A percentile compares a stretch with the other conserved stretches of the same genome.
These are phyloP conservation scores for Sepiola atlantica DNA, from an alignment of 2,888 invertebrate genomes.

Conservation along the genomic window DNA sequence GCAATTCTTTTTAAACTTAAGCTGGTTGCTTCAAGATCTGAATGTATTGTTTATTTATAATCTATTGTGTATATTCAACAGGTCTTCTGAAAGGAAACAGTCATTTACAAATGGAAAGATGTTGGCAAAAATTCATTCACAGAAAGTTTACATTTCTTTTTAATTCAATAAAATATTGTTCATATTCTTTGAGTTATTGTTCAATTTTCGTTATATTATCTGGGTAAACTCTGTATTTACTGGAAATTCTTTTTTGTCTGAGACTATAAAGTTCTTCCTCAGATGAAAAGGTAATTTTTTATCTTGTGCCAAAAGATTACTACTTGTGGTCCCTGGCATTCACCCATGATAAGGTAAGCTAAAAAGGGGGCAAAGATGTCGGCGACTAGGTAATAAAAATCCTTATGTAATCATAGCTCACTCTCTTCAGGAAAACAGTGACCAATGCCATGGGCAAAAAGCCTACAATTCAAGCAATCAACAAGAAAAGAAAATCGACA, in stretches of 20 bases:
- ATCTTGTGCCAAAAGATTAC: background rate
- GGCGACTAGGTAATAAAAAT: background rate
- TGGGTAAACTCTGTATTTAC: background rate
- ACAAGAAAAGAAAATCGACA: background rate
- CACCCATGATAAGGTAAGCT: background rate
- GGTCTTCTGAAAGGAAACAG: background rate
- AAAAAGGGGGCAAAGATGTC: background rate
- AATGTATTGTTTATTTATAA: background rate
- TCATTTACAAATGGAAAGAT: background rate
- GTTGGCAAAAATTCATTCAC: background rate
- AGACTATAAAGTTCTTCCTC: background rate
- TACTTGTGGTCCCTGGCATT: background rate
- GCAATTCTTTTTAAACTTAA: too few species aligned
- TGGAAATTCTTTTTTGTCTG: background rate
- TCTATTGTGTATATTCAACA: background rate
- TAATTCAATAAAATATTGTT: background rate
- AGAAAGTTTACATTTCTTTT: slow-evolving; percentile 11
- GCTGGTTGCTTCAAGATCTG: background rate
- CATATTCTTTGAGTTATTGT: background rate
- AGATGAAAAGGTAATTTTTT: background rate
- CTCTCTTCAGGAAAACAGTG: background rate
- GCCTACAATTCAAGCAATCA: background rate
- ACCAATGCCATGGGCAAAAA: background rate
- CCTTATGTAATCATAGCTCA: background rate
- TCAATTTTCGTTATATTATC: background rate